Conservation (phyloP, 1,140 invertebrate genomes). For the Trichoplusia ni region DNA sequence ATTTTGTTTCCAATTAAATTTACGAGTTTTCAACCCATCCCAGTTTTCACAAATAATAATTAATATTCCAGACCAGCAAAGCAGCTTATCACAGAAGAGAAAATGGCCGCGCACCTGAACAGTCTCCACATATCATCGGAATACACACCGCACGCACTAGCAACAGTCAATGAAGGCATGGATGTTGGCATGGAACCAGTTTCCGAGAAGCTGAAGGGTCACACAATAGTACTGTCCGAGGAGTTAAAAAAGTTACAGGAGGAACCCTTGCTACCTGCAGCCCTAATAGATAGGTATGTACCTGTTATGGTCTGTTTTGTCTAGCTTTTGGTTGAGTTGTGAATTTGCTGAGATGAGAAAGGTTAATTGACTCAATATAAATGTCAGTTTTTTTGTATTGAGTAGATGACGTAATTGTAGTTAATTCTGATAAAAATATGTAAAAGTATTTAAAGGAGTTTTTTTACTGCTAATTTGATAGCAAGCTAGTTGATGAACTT, state of each 20-base stretch:
- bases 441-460: too few species aligned
- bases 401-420: too few species aligned
- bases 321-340: too few species aligned
- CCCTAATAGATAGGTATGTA: slow-evolving; percentile 83
- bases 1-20: too few species aligned
- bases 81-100: slow-evolving; percentile 90
- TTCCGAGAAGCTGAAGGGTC: slow-evolving; percentile 81
- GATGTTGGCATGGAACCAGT: slow-evolving; percentile 61
- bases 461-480: too few species aligned
- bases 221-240: slow-evolving; percentile 85
- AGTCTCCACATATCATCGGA: slow-evolving; percentile 86
- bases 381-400: too few species aligned
- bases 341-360: too few species aligned
- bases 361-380: too few species aligned
- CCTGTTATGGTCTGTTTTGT: not conserved
- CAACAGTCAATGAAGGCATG: slow-evolving; percentile 56
- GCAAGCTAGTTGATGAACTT: too few species aligned
- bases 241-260: slow-evolving; percentile 85
- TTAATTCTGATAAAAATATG: too few species aligned
- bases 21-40: too few species aligned
- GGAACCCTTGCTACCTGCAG: slow-evolving; percentile 83
- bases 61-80: slow-evolving; percentile 82
- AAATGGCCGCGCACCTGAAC: slow-evolving; percentile 89
- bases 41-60: not conserved
- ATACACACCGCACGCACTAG: slow-evolving; percentile 62